Evolutionary conservation across 2,797 vertebrate species (phyloP), one percentile per base, ranked within the genome.

Genomic region (Tachyglossus aculeatus): DNA sequence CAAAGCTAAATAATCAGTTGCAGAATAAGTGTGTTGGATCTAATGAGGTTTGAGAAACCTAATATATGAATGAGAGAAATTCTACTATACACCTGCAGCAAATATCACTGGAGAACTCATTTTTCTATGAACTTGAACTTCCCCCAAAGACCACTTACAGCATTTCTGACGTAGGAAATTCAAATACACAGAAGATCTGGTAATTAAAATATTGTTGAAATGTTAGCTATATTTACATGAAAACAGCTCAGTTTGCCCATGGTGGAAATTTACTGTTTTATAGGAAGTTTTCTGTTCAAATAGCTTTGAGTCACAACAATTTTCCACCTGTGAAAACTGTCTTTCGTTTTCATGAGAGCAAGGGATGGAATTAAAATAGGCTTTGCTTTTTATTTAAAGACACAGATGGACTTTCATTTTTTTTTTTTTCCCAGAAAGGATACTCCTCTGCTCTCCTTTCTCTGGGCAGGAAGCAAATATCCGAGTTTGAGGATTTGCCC

Each of bases 151-250:
- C 40, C 51, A 68, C 48, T 65, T 41, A 31, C 16, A 54, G 22
- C 37, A 57, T 44, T 38, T 40, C 25, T 55, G 24, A 19, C 14
- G 10, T 29, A 11, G 7, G 24, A 21, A 47, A 9, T 31, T 48
- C 45, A 64, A 50, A n/a, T 57, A 36, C 21, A 22, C 34, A 33
- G 62, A 63, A 32, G 13, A 66, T 34, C 45, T 45, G 10, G 53
- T 48, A 69, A 66, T 71, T 78, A 78, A 66, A 65, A 78, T 76
- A 80, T 70, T 56, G 13, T 52, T 43, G 55, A 76, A 76, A 36
- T 40, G 33, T 38, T 3, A 2, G 21, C 33, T 74, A 4, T 63
- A 78, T 67, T 82, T 76, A 59, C 38, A 56, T 55, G 57, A 73
- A 80, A 80, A 67, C 27, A 68, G 51, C 38, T 67, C 52, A 55